Evolutionary conservation across 1,140 invertebrate species (phyloP), one percentile per base, ranked within the genome.

Genomic region (Drosophila simulans): DNA sequence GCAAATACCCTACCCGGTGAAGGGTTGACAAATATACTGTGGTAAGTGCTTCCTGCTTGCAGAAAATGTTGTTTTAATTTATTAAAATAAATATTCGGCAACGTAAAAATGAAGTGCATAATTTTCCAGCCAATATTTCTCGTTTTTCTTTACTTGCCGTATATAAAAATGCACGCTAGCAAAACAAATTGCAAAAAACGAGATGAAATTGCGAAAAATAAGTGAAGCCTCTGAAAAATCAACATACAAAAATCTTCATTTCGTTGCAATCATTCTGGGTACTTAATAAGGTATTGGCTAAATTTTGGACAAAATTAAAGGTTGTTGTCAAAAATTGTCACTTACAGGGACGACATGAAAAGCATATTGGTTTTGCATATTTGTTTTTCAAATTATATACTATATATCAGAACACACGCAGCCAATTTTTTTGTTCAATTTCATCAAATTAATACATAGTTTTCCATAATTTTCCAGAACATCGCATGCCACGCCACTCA

Each of bases 371-470:
- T 27, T 31, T 7, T 15, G 27, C 22, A 8, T 25, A 25, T 48
- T 48, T 25, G 2, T 12, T 7, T 7, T 5, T 13, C 5, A 8
- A 31, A 15, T 27, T 15, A 31, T 31, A 31, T 31, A 15, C 8
- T 2, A 48, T 46, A 25, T 22, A 22, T 46, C 12, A 13, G 43
- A 12, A 4, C 20, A 13, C 22, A 25, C 5, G 3, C 2, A 15
- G 48, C 17, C 10, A 8, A 15, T 17, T 27, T 37, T 12, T 27
- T 37, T 39, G 10, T 1, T 1, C 13, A 13, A 31, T 40, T 62
- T 31, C 25, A 42, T 58, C 5, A n/a, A 56, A 20, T 55, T 39
- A 27, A 17, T 51, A 7, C 20, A 15, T 51, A 17, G n/a, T 34
- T 34, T 34, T 34, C 11, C 3, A 20, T 7, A 3, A 0, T 22